These are phyloP conservation scores for Pyrrhia umbra DNA, from an alignment of 2,888 invertebrate species.

Conservation along the genomic window DNA sequence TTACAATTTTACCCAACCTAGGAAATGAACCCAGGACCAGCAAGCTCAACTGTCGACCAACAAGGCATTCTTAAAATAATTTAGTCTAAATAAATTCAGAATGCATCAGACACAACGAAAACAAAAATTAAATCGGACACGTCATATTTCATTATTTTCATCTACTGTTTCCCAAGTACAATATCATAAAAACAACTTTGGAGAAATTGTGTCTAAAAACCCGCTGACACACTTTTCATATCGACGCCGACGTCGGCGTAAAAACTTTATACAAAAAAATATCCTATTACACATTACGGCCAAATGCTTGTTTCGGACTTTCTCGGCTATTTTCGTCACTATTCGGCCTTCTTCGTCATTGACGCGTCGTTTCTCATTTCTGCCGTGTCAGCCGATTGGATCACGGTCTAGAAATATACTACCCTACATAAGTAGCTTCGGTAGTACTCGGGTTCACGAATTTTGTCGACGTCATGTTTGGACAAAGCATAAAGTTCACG, in stretches of 20 bases:
- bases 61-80: no score
- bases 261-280: slow-evolving; percentile 56
- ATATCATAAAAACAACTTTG: slow-evolving; percentile 45
- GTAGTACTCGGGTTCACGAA: slow-evolving; percentile 33
- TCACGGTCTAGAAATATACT: slow-evolving; percentile 42
- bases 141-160: slow-evolving; percentile 24
- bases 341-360: slow-evolving; percentile 49
- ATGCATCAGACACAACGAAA: slow-evolving; percentile 22
- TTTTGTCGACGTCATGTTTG: slow-evolving; percentile 42
- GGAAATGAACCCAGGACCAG: no score
- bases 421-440: slow-evolving; percentile 15
- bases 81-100: no score
- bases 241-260: slow-evolving; percentile 23
- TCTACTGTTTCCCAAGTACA: slow-evolving; percentile 4
- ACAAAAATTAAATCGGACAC: slow-evolving; percentile 43
- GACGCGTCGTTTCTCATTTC: slow-evolving; percentile 51
- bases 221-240: slow-evolving; percentile 54
- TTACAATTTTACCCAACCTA: no score
- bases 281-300: slow-evolving; percentile 46
- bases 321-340: slow-evolving; percentile 38
- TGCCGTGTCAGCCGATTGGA: slow-evolving; percentile 50
- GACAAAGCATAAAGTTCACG: not conserved
- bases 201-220: slow-evolving; percentile 40
- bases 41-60: no score
- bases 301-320: slow-evolving; percentile 45